Base-by-base conservation (phyloP, 1,140 invertebrate species). In the Anastrepha ludens region DNA sequence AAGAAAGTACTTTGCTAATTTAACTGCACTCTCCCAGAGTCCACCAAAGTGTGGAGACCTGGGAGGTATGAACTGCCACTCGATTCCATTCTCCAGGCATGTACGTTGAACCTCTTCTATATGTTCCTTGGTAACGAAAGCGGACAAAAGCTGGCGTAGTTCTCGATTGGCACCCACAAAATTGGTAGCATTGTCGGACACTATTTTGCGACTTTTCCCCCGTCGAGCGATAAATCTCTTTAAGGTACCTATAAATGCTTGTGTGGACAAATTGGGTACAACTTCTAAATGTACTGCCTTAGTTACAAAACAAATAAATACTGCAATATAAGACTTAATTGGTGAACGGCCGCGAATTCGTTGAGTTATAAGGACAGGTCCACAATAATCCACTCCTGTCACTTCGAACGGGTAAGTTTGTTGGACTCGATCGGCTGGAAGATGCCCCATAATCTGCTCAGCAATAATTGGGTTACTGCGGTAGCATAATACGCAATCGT, bases 111-210 rank as follows among this genome's bases (percentile, higher is more conserved):
- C 47, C 15, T 8, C 11, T 8, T 59, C 59, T 3, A 59, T 0
- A 29, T 59, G 41, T 20, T 11, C 2, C 41, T 88, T 39, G 7
- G 9, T 58, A 4, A 67, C 47, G 20, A 87, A 87, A 17, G 64
- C 17, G 5, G 86, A 9, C 2, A 60, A 44, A 17, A 88, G 64
- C 60, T 86, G 67, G 29, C 86, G 65, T 8, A 93, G 67, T 47
- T 87, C 62, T 8, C 86, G 87, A 60, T 86, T 85, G 3, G 91
- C 90, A 8, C 91, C 90, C 2, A 90, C 86, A 85, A 93, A 93
- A 88, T 92, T 93, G 0, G 91, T 93, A 0, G 89, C 92, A 85
- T 91, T 91, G 62, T 93, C 92, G 3, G 88, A 90, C 39, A 89
- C 88, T 1, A 93, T 89, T 5, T 85, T 89, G 0, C 55, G 55